Percentiles rank a stretch among this genome's conserved stretches.
phyloP scores from a whole-genome alignment of 2,888 invertebrate species.

The Perithous albicinctus region DNA sequence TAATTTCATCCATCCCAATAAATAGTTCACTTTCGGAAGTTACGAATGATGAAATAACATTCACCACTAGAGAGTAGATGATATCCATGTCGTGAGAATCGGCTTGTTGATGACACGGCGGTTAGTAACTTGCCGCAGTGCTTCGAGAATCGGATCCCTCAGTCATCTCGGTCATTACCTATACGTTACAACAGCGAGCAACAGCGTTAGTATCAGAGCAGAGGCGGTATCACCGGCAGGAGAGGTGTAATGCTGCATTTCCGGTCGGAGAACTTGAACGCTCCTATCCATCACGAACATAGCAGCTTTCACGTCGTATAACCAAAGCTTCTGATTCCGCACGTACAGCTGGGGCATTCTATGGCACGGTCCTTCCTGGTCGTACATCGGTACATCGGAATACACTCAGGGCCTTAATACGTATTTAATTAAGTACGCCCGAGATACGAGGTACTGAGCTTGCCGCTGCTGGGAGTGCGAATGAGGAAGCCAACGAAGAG shows the following conservation, averaged over 20 bases:
- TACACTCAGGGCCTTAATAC: constrained; percentile 83
- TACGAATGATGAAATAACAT: constrained; percentile 5
- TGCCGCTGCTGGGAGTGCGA: constrained; percentile 33
- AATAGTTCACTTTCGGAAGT: constrained; percentile 21
- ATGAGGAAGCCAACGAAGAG: constrained; percentile 21
- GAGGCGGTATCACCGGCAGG: not conserved
- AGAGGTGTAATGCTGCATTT: constrained; percentile 24
- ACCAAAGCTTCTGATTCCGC: constrained; percentile 36
- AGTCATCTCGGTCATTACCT: not conserved
- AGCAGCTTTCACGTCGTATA: constrained; percentile 18
- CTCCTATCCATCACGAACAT: constrained; percentile 35
- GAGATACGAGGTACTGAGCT: constrained; percentile 71
- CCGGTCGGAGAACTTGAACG: constrained; percentile 24
- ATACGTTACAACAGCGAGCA: not conserved
- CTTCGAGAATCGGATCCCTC: not conserved
- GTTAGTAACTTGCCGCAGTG: not conserved
- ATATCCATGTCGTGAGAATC: not conserved
- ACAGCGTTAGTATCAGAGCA: not conserved
- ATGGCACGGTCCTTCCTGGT: constrained; percentile 21
- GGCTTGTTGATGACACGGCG: constrained; percentile 23
- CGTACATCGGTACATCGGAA: constrained; percentile 80
- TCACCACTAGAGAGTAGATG: not conserved
- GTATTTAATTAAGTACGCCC: constrained; percentile 82
- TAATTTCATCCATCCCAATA: constrained; percentile 7
- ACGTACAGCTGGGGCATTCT: constrained; percentile 47